These are phyloP conservation scores for Branchinecta sandiegonensis DNA, from an alignment of 2,888 invertebrate genomes.

Conservation along the genomic window DNA sequence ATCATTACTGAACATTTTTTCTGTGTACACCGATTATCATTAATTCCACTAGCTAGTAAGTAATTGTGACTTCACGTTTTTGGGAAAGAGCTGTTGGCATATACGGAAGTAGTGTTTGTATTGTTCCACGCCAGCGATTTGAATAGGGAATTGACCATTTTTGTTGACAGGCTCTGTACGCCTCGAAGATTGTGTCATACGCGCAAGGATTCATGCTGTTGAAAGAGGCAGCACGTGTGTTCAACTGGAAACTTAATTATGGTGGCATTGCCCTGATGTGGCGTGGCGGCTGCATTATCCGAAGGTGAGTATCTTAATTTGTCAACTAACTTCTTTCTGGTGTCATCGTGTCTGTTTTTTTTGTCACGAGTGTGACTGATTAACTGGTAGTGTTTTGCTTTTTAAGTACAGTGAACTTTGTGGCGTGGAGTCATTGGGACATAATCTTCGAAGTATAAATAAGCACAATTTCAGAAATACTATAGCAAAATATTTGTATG, in stretches of 20 bases:
- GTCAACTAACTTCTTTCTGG: no score
- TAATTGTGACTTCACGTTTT: not conserved
- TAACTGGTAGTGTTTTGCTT: not conserved
- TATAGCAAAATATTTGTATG: no score
- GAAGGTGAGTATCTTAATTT: slow-evolving; percentile 45
- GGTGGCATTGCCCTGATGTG: slow-evolving; percentile 98
- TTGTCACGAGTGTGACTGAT: not conserved
- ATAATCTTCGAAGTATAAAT: no score
- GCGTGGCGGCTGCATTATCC: slow-evolving; percentile 97
- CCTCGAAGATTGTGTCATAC: slow-evolving; percentile 95
- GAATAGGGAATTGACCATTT: slow-evolving; percentile 12
- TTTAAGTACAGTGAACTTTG: not conserved
- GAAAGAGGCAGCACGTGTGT: slow-evolving; percentile 74
- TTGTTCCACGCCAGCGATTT: not conserved
- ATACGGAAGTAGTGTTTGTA: not conserved
- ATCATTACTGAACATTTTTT: no score
- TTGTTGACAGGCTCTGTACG: slow-evolving; percentile 63
- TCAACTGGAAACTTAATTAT: slow-evolving; percentile 89
- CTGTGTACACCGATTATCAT: no score
- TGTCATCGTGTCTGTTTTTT: not conserved
- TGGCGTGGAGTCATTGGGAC: no score
- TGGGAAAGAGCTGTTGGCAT: not conserved
- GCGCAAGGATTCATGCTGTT: slow-evolving; percentile 96
- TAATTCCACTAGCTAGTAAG: no score
- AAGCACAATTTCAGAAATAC: not conserved